Base-by-base conservation (phyloP, 1,140 invertebrate genomes). In the Phenacoccus solenopsis region DNA sequence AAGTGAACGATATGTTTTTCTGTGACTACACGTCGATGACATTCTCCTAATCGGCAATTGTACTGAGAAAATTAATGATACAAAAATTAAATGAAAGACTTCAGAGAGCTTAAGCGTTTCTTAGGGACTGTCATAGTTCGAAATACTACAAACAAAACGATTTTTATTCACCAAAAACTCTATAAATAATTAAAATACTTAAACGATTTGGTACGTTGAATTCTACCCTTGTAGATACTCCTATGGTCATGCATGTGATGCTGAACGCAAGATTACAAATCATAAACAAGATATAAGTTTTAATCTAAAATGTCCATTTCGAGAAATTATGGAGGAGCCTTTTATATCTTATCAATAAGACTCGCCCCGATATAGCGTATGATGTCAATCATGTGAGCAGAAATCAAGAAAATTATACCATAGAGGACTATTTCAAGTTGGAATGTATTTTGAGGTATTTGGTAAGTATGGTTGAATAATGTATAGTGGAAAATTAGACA, bases 381-480 rank as follows among this genome's bases (percentile, higher is more conserved):
- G 35, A 5, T 32, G 68, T 69, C 5, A 69, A 21, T 49, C 13
- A 30, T 20, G n/a, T 69, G 30, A 61, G 57, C n/a, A 20, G 24
- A 20, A 21, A 21, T n/a, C n/a, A 61, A 9, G 24, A 61, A 9
- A 24, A 20, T 5, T 24, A 20, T 21, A 61, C 57, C 5, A n/a
- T 9, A 9, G n/a, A 61, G n/a, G n/a, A 61, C n/a, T 61, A 7
- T 9, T 7, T 9, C 5, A 5, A 9, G 57, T 20, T 24, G 57
- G 73, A 71, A 71, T 61, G 70, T 57, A 73, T 73, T 57, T 71
- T 73, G 7, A 35, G n/a, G 64, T 74, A 73, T 69, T 7, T 74
- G 7, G 70, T 70, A 35, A 64, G 72, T 0, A 71, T 67, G 10
- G 67, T 22, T 1, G 30, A n/a, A 67, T 73, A 3, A 28, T 16